Conservation (phyloP, 2,888 invertebrate genomes). For the Drosophila kuntzei region DNA sequence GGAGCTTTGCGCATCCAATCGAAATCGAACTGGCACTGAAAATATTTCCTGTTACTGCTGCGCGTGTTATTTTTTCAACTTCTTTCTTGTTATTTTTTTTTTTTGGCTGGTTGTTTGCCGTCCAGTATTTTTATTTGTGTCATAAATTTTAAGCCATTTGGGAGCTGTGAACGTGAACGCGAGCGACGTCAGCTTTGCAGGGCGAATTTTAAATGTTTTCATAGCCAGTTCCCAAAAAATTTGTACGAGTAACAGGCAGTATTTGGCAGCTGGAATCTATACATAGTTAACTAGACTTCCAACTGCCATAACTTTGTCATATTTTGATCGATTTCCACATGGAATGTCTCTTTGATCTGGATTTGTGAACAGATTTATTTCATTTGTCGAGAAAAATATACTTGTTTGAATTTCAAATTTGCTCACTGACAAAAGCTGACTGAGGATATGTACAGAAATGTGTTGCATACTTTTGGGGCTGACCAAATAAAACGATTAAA, state of each 20-base stretch:
- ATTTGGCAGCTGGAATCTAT: constrained; percentile 16
- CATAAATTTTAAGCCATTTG: constrained; percentile 81
- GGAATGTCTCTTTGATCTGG: constrained; percentile 30
- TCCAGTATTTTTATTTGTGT: constrained; percentile 76
- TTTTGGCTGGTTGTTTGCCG: constrained; percentile 47
- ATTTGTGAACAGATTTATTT: constrained; percentile 26
- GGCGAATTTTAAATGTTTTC: constrained; percentile 69
- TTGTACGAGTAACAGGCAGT: constrained; percentile 11
- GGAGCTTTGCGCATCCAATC: constrained; percentile 69
- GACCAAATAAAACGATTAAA: not conserved
- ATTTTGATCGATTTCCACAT: constrained; percentile 40
- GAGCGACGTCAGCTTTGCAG: constrained; percentile 60
- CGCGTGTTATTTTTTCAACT: constrained; percentile 30
- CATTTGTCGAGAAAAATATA: not conserved
- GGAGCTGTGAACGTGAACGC: constrained; percentile 73
- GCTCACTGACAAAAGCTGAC: constrained; percentile 29
- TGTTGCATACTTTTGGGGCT: constrained; percentile 42
- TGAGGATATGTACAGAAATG: constrained; percentile 12
- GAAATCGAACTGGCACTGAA: constrained; percentile 59
- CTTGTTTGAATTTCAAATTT: constrained; percentile 24
- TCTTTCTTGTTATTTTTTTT: constrained; percentile 9
- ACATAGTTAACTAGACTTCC: constrained; percentile 28
- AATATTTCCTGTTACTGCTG: constrained; percentile 35
- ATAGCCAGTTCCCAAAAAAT: constrained; percentile 18
- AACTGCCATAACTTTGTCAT: constrained; percentile 32